A percentile compares a stretch with the other conserved stretches of the same genome.
These are phyloP conservation scores for Elmis aenea DNA, from an alignment of 2,888 invertebrate species.

Conservation along the genomic window DNA sequence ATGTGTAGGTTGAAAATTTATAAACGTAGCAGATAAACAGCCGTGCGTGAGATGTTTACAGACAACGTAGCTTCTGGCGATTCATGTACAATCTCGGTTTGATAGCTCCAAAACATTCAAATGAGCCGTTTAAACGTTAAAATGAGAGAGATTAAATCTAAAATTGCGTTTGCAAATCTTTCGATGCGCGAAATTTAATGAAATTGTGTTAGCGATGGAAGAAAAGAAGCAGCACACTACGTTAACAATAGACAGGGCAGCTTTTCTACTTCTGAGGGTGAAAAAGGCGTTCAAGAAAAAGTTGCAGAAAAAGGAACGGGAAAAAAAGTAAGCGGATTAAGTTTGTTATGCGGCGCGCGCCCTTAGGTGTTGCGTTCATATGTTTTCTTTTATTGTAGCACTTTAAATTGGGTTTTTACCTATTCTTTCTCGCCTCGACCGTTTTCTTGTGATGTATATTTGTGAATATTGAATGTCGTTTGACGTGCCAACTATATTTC, in stretches of 20 bases:
- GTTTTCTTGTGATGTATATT: no score
- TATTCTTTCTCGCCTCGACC: neutral
- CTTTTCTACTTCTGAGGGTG: slow-evolving; percentile 79
- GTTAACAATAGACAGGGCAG: slow-evolving; percentile 83
- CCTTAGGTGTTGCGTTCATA: slow-evolving; percentile 1
- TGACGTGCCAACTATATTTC: no score
- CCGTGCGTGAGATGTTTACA: no score
- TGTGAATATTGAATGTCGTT: no score
- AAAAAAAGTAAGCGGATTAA: slow-evolving; percentile 67
- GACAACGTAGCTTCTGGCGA: no score
- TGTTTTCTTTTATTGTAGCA: slow-evolving; percentile 1
- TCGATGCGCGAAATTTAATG: slow-evolving; percentile 3
- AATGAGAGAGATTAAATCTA: no score
- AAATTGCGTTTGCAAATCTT: no score
- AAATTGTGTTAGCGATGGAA: slow-evolving; percentile 36
- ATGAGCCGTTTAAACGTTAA: no score
- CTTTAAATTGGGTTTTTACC: slow-evolving; percentile 1
- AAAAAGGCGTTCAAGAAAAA: slow-evolving; percentile 88
- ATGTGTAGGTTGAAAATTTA: no score
- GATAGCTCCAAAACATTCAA: no score
- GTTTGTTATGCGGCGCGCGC: slow-evolving; percentile 4
- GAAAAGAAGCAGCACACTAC: slow-evolving; percentile 59
- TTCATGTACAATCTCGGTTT: no score
- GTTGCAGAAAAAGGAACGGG: slow-evolving; percentile 80
- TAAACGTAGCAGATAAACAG: no score